Evolutionary conservation across 2,113 vertebrate genomes (phyloP).

Genomic region (Mus spicilegus): DNA sequence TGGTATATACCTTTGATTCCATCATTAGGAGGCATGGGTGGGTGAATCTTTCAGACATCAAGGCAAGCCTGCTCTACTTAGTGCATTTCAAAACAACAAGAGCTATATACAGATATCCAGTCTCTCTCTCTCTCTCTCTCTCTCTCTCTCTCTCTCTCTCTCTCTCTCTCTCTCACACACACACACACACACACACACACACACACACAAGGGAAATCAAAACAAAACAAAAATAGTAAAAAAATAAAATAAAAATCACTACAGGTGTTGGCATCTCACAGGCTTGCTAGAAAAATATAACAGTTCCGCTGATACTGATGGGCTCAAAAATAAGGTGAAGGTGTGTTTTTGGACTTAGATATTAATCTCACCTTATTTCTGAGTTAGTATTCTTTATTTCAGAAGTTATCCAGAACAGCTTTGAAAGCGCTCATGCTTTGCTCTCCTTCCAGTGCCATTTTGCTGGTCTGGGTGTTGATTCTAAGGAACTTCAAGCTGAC

Average conservation of each 20-base stretch:
- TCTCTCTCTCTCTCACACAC: no score
- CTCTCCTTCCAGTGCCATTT: neutral
- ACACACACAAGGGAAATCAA: neutral
- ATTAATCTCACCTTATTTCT: neutral
- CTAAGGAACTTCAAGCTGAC: neutral
- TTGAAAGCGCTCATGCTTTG: neutral
- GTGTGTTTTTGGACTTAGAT: neutral
- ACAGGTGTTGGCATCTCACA: neutral
- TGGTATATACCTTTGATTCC: neutral
- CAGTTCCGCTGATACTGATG: neutral
- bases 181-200: no score
- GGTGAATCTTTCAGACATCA: neutral
- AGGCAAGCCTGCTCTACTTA: neutral
- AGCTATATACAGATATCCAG: neutral
- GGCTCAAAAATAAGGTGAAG: neutral
- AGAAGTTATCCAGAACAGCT: neutral
- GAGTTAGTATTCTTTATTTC: neutral
- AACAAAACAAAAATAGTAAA: neutral
- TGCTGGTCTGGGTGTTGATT: neutral
- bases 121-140: no score
- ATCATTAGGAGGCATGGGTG: neutral
- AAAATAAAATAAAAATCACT: neutral
- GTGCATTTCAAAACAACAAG: neutral
- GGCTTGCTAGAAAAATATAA: neutral
- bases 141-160: no score